Conservation (phyloP, 2,888 invertebrate species). For the Melieria crassipennis region DNA sequence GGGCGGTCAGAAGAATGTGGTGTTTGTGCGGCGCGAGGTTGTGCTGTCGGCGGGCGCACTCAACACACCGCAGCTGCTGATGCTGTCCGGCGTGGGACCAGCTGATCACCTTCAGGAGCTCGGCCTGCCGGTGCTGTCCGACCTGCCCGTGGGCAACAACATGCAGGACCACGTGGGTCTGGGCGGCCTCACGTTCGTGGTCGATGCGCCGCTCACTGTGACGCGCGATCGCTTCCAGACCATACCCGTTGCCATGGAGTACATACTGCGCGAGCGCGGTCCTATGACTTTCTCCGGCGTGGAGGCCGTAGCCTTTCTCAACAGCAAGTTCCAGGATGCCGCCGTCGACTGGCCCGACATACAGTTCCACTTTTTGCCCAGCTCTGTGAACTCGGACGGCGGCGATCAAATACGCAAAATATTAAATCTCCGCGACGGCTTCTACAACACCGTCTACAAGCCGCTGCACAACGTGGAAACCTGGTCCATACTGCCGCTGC, state of each 20-base stretch:
- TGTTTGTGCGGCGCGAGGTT: slow-evolving; percentile 81
- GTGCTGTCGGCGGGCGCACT: slow-evolving; percentile 89
- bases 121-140: slow-evolving; percentile 77
- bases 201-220: slow-evolving; percentile 83
- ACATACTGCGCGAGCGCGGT: slow-evolving; percentile 81
- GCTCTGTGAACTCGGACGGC: slow-evolving; percentile 84
- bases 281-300: slow-evolving; percentile 86
- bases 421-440: slow-evolving; percentile 78
- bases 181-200: slow-evolving; percentile 84
- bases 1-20: slow-evolving; percentile 72
- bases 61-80: slow-evolving; percentile 87
- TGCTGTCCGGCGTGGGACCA: slow-evolving; percentile 91
- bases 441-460: slow-evolving; percentile 87
- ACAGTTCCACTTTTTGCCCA: slow-evolving; percentile 87
- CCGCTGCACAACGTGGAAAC: slow-evolving; percentile 82
- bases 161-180: slow-evolving; percentile 89
- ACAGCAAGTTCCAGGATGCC: slow-evolving; percentile 84
- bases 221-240: slow-evolving; percentile 82
- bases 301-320: slow-evolving; percentile 87
- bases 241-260: slow-evolving; percentile 81
- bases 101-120: slow-evolving; percentile 77
- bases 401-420: slow-evolving; percentile 83
- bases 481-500: slow-evolving; percentile 83
- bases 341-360: slow-evolving; percentile 84
- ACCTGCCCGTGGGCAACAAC: slow-evolving; percentile 83